phyloP scores from a whole-genome alignment of 30 jellyfish, hydroid and myxozoan species.

The Hydractinia echinata region DNA sequence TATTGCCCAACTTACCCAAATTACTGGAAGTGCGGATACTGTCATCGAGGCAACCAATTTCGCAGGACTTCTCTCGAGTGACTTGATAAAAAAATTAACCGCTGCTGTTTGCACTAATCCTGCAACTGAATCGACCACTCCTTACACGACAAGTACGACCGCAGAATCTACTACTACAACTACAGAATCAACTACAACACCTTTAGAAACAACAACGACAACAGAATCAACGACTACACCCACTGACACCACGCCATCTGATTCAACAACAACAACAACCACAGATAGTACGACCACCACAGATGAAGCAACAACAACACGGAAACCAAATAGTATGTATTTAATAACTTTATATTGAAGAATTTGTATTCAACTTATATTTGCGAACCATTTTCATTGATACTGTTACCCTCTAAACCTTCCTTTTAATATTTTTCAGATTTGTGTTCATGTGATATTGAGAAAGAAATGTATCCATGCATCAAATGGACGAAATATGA shows the following conservation, averaged over 20 bases:
- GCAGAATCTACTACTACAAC: background rate
- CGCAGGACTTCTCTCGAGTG: background rate
- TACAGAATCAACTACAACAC: background rate
- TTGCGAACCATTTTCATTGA: too few relatives aligned
- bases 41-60: background rate
- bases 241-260: background rate
- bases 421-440: background rate
- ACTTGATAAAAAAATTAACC: background rate
- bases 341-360: too few relatives aligned
- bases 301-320: background rate
- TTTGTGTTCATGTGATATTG: constrained; percentile 1
- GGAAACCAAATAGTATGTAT: too few relatives aligned
- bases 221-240: constrained; percentile 2
- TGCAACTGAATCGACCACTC: background rate
- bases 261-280: background rate
- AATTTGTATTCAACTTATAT: too few relatives aligned
- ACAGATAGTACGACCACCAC: background rate
- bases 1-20: background rate
- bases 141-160: background rate
- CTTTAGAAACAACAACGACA: background rate
- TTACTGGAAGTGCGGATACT: constrained; percentile 7
- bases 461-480: constrained; percentile 8
- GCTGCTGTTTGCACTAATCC: constrained; percentile 13
- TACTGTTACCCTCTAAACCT: too few relatives aligned
- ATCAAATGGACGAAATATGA: constrained; percentile 16